phyloP scores from a whole-genome alignment of 2,113 vertebrate species.

The Talpa occidentalis region DNA sequence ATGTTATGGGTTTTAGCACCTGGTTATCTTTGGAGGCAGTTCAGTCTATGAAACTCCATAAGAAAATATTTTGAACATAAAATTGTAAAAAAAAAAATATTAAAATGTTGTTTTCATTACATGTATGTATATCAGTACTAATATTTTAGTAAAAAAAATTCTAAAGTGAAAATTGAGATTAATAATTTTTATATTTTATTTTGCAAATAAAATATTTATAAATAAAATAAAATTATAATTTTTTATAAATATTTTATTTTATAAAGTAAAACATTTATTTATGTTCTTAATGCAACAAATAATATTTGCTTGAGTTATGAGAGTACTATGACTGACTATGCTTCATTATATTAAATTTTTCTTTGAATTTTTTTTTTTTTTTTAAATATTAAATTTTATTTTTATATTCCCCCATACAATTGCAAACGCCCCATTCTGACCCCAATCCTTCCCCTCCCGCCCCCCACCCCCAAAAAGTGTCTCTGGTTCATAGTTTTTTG shows the following conservation, averaged over 20 bases:
- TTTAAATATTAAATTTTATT: no score
- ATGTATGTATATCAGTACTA: background rate
- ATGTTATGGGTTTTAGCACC: background rate
- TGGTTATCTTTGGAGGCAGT: background rate
- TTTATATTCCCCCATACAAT: no score
- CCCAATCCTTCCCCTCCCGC: no score
- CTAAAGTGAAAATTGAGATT: background rate
- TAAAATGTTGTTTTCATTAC: background rate
- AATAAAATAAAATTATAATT: no score
- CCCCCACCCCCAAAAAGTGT: no score
- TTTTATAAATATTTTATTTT: no score
- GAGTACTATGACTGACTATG: background rate
- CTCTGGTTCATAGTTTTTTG: no score
- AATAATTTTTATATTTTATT: background rate
- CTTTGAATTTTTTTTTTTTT: no score
- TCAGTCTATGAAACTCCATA: background rate
- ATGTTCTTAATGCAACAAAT: background rate
- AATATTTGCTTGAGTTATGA: background rate
- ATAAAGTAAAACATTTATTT: no score
- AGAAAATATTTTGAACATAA: background rate
- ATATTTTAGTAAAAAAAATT: background rate
- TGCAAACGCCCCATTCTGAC: no score
- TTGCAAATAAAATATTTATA: no score
- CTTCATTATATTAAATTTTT: background rate
- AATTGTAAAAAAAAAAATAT: background rate